These are phyloP conservation scores for Chitala chitala DNA, from an alignment of 2,113 vertebrate species.

Conservation along the genomic window DNA sequence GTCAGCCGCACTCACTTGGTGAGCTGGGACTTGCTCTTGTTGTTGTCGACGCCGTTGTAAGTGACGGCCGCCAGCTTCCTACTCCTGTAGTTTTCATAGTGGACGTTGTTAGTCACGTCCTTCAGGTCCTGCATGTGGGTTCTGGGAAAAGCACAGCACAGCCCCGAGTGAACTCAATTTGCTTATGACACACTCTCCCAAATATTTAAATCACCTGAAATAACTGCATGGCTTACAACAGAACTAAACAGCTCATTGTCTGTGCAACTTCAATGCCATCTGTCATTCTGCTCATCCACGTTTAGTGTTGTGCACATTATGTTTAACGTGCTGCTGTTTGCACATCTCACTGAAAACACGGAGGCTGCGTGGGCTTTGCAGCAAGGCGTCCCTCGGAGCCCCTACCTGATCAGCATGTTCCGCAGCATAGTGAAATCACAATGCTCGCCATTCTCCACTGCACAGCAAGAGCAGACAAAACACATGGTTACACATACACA, in stretches of 20 bases:
- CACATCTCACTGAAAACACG: too few relatives aligned
- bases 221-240: too few relatives aligned
- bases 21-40: constrained; percentile 88
- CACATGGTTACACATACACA: too few relatives aligned
- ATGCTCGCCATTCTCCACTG: constrained; percentile 96
- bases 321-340: too few relatives aligned
- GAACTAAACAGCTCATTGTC: too few relatives aligned
- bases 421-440: constrained; percentile 98
- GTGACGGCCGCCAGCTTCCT: constrained; percentile 95
- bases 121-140: constrained; percentile 99
- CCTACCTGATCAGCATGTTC: constrained; percentile 97
- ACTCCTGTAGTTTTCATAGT: constrained; percentile 98
- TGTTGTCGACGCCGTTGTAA: constrained; percentile 94
- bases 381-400: too few relatives aligned
- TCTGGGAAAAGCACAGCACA: constrained; percentile 56
- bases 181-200: neutral
- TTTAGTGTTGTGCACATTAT: too few relatives aligned
- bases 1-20: constrained; percentile 78
- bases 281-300: too few relatives aligned
- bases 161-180: constrained; percentile 11
- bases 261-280: too few relatives aligned
- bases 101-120: constrained; percentile 98
- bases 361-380: too few relatives aligned
- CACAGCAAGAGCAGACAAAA: constrained; percentile 23
- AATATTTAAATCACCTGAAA: neutral